A percentile compares a stretch with the other conserved stretches of the same genome.
Conservation (phyloP, 2,888 invertebrate species). For the Pseudococcus longispinus region DNA sequence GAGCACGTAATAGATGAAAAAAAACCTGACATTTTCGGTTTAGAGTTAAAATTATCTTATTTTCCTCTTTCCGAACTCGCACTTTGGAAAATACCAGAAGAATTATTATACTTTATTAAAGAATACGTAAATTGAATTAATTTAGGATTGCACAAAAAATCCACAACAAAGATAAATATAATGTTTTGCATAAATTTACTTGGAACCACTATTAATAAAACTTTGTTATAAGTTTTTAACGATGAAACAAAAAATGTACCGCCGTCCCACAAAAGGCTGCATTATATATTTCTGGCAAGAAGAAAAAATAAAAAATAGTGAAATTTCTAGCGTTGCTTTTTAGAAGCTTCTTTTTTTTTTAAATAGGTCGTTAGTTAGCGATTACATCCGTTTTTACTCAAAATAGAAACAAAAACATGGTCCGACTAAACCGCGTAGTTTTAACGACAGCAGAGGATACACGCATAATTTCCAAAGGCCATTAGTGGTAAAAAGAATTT, state of each 20-base stretch:
- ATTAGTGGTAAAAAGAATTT: slow-evolving; percentile 52
- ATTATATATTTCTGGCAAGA: neutral
- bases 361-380: slow-evolving; percentile 55
- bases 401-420: slow-evolving; percentile 52
- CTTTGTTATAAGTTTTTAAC: slow-evolving; percentile 37
- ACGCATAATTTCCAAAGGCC: slow-evolving; percentile 55
- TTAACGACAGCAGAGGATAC: slow-evolving; percentile 50
- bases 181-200: slow-evolving; percentile 42
- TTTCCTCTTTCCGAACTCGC: neutral
- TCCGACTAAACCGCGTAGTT: slow-evolving; percentile 34
- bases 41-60: neutral
- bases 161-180: slow-evolving; percentile 19
- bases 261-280: neutral
- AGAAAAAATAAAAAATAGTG: slow-evolving; percentile 15
- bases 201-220: slow-evolving; percentile 16
- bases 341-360: slow-evolving; percentile 38
- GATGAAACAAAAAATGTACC: slow-evolving; percentile 6
- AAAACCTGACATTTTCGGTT: neutral
- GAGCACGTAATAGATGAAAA: slow-evolving; percentile 6
- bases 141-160: slow-evolving; percentile 15
- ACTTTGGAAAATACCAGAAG: neutral
- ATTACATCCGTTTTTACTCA: slow-evolving; percentile 54
- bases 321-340: slow-evolving; percentile 31
- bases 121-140: slow-evolving; percentile 36
- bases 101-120: slow-evolving; percentile 20